Conservation (phyloP, 2,797 vertebrate genomes). For the Echeneis naucrates region DNA sequence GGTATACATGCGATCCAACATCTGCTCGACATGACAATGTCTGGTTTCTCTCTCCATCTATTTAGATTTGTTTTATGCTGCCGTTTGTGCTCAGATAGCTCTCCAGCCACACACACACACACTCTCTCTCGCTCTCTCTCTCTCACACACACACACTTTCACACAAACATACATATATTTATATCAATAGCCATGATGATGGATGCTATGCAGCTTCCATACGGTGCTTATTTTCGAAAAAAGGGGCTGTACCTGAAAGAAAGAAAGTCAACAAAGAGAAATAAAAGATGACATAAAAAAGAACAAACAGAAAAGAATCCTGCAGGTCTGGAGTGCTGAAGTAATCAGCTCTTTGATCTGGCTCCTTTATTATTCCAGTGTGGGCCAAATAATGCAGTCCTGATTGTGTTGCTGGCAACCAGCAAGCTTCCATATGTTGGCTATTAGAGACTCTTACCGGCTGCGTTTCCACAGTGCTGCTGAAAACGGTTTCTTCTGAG, state of each 20-base stretch:
- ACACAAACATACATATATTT: conserved; percentile 28
- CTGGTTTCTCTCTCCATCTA: conserved; percentile 32
- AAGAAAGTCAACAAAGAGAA: conserved; percentile 55
- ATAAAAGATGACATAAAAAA: conserved; percentile 61
- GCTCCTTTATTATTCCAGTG: conserved; percentile 84
- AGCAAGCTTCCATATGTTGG: conserved; percentile 82
- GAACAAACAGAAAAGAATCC: conserved; percentile 67
- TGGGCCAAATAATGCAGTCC: conserved; percentile 82
- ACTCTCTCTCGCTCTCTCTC: not conserved
- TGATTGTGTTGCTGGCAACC: conserved; percentile 80
- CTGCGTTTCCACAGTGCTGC: conserved; percentile 42
- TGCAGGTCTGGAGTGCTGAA: conserved; percentile 72
- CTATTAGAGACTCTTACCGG: conserved; percentile 76
- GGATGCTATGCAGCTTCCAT: conserved; percentile 43
- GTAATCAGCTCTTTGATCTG: conserved; percentile 85
- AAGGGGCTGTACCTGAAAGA: conserved; percentile 47
- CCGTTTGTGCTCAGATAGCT: conserved; percentile 44
- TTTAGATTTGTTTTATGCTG: conserved; percentile 33
- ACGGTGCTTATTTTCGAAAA: conserved; percentile 37
- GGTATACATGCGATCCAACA: conserved; percentile 23
- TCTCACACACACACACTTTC: conserved; percentile 13
- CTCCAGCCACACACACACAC: not conserved
- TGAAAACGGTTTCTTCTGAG: conserved; percentile 33
- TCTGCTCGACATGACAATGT: conserved; percentile 38
- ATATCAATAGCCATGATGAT: conserved; percentile 40